Evolutionary conservation across 2,113 vertebrate species (phyloP).

Genomic region (Protomyctophum bolini): DNA sequence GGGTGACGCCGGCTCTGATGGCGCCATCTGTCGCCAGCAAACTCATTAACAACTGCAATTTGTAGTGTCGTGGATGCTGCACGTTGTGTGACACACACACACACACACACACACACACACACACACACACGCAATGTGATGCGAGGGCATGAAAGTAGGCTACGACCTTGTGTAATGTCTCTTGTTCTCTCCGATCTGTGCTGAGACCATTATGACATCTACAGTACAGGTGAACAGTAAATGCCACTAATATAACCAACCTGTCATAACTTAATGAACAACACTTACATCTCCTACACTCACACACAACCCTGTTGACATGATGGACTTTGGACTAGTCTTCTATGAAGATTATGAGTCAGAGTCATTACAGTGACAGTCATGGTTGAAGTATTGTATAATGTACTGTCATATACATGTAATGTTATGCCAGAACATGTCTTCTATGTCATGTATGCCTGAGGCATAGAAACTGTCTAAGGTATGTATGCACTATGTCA

Average conservation of each 20-base stretch:
- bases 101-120: not conserved
- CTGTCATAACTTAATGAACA: not conserved
- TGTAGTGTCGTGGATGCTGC: not conserved
- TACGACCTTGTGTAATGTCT: not conserved
- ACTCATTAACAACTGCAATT: constrained; percentile 39
- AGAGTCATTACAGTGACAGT: too few species aligned
- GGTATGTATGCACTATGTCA: too few species aligned
- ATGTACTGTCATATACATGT: too few species aligned
- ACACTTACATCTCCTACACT: not conserved
- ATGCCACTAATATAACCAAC: not conserved
- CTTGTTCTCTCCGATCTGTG: not conserved
- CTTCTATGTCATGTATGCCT: too few species aligned
- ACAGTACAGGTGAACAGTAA: not conserved
- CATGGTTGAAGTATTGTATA: too few species aligned
- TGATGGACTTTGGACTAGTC: not conserved
- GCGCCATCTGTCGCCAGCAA: constrained; percentile 33
- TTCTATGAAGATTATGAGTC: too few species aligned
- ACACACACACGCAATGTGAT: not conserved
- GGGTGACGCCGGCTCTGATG: not conserved
- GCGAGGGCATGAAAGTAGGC: too few species aligned
- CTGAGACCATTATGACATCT: not conserved
- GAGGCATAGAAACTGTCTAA: too few species aligned
- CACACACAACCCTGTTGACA: not conserved
- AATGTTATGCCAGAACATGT: too few species aligned
- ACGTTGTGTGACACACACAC: not conserved